Base-by-base conservation (phyloP, 2,113 vertebrate species). In the Dascyllus trimaculatus region DNA sequence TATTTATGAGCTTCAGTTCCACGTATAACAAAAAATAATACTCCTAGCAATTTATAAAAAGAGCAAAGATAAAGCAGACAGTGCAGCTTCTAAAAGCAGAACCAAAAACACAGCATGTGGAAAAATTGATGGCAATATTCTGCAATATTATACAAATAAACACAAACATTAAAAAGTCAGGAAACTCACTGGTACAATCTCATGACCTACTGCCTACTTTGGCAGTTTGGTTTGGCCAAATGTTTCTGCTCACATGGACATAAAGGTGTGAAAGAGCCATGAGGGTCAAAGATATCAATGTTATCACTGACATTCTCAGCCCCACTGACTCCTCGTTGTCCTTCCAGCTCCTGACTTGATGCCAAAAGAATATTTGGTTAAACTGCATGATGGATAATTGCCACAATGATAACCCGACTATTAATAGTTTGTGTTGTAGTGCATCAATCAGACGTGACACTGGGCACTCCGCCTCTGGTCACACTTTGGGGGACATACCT, bases 361-460 rank as follows among this genome's bases (percentile, higher is more conserved):
- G 67, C 64, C 67, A 71, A 18, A 75, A 74, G 46, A 78, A 13
- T 73, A 67, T 86, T 81, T 75, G 75, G 13, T 71, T 68, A 79
- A 85, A 70, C 63, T 15, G 43, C 24, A 5, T 29, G 64, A 61
- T 59, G 66, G 81, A 83, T 35, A 74, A 63, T 70, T 82, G 73
- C 84, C 71, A 57, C 24, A 32, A 74, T 60, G 82, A 86, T 74
- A 71, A 81, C 26, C 43, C 9, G 1, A 46, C 45, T 80, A 66
- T 89, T 88, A 85, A 86, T 88, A 91, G 79, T 40, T 61, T 29
- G 52, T 13, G 52, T 10, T 14, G 59, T 75, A 11, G 59, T 48
- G 61, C 46, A 25, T 29, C 22, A n/a, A 54, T 77, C 66, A 85
- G 89, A 93, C 81, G 73, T 93, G 92, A 88, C 87, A 80, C 2